A percentile compares a stretch with the other conserved stretches of the same genome.
phyloP scores from a whole-genome alignment of 53 echinoderm and acorn worm genomes.

The Astropecten irregularis region DNA sequence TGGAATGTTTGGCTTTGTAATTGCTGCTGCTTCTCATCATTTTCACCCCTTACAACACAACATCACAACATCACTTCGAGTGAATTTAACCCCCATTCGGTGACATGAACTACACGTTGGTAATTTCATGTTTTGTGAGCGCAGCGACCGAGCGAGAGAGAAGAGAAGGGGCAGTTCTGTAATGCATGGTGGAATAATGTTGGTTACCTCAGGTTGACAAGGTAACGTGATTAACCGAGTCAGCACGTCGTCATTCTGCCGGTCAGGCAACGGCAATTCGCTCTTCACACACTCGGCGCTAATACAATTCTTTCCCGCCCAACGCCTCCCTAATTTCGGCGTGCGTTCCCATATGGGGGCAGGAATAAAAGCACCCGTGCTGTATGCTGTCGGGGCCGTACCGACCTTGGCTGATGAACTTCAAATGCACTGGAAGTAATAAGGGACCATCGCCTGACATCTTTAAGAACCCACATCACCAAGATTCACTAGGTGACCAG shows the following conservation, averaged over 20 bases:
- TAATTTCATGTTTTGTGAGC: background rate
- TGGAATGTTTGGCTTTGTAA: too few relatives aligned
- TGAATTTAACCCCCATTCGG: too few relatives aligned
- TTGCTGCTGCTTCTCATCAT: too few relatives aligned
- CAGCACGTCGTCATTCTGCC: conserved; percentile 11
- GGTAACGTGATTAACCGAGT: conserved; percentile 26
- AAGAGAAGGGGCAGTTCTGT: too few relatives aligned
- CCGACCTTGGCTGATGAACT: conserved; percentile 30
- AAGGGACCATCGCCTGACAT: too few relatives aligned
- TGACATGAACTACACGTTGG: too few relatives aligned
- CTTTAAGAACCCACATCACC: too few relatives aligned
- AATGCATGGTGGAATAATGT: background rate
- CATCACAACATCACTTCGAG: too few relatives aligned
- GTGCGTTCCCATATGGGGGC: background rate
- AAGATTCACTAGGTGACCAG: too few relatives aligned
- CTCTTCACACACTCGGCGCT: conserved; percentile 31
- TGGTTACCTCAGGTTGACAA: background rate
- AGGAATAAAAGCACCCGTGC: too few relatives aligned
- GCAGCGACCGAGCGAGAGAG: background rate
- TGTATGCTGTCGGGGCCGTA: too few relatives aligned
- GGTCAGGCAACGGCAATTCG: background rate
- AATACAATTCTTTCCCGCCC: conserved; percentile 42
- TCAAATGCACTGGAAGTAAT: conserved; percentile 31
- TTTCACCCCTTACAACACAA: too few relatives aligned
- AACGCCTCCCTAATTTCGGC: conserved; percentile 31